Conservation (phyloP, 2,888 invertebrate genomes). For the Calephelis perditalis region DNA sequence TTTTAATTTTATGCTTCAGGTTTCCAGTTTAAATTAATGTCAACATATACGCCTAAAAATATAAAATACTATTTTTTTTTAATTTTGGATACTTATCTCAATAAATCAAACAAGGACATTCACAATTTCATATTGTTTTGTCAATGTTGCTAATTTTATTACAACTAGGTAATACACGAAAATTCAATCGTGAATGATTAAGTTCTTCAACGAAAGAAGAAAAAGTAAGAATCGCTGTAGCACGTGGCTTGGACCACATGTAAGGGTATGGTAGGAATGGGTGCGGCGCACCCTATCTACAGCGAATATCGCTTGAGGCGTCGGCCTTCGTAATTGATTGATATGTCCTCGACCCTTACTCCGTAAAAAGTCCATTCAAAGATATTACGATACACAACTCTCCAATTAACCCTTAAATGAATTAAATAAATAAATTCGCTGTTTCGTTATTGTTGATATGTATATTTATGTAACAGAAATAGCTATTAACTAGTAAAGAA, state of each 20-base stretch:
- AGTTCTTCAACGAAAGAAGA: not conserved
- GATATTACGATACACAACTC: constrained; percentile 8
- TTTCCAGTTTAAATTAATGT: no score
- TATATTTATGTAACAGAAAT: no score
- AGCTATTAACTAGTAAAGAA: not conserved
- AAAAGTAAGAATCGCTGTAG: not conserved
- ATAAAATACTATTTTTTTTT: no score
- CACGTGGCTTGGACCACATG: constrained; percentile 29
- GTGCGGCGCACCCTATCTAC: constrained; percentile 50
- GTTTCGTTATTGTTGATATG: no score
- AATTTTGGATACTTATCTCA: no score
- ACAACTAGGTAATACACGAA: no score
- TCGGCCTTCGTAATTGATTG: constrained; percentile 71
- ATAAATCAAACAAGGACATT: no score
- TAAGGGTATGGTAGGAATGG: constrained; percentile 30
- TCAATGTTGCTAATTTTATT: no score
- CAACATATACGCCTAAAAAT: no score
- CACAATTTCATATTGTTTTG: no score
- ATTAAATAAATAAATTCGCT: not conserved
- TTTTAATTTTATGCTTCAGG: no score
- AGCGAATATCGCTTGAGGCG: constrained; percentile 58
- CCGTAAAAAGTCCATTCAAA: constrained; percentile 9
- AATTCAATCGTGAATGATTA: no score
- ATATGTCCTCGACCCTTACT: constrained; percentile 48
- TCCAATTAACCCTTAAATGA: constrained; percentile 1